phyloP scores from a whole-genome alignment of 2,888 invertebrate species.

The Nowickia ferox region DNA sequence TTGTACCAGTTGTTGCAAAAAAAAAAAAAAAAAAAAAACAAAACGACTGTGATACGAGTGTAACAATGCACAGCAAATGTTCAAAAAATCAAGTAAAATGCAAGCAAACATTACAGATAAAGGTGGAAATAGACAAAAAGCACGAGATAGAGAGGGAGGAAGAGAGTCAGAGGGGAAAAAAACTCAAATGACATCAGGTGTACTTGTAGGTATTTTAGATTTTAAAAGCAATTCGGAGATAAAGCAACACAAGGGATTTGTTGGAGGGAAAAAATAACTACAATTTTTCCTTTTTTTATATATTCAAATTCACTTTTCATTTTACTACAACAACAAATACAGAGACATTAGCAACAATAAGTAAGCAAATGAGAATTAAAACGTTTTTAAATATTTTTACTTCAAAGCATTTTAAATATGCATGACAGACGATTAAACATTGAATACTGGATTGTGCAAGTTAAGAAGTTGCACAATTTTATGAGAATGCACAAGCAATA shows the following conservation, averaged over 20 bases:
- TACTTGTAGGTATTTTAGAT: constrained; percentile 63
- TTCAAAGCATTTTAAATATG: constrained; percentile 21
- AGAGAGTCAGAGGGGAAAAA: background rate
- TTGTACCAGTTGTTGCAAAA: constrained; percentile 31
- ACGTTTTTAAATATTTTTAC: constrained; percentile 26
- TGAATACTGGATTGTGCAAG: background rate
- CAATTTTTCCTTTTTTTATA: background rate
- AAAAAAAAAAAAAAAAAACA: background rate
- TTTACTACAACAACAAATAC: background rate
- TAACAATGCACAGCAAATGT: constrained; percentile 50
- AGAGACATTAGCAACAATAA: background rate
- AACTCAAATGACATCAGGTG: constrained; percentile 67
- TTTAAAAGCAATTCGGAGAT: constrained; percentile 58
- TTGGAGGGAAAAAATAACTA: background rate
- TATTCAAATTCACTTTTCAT: constrained; percentile 30
- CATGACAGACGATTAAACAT: background rate
- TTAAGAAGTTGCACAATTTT: background rate
- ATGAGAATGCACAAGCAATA: background rate
- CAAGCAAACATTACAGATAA: constrained; percentile 5
- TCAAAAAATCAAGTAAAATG: constrained; percentile 64
- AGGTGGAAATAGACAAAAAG: background rate
- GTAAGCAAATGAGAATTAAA: constrained; percentile 25
- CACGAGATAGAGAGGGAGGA: background rate
- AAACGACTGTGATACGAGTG: constrained; percentile 1
- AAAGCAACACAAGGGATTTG: constrained; percentile 62